Evolutionary conservation across 2,113 vertebrate species (phyloP), one percentile per base, ranked within the genome.

Genomic region (Isichthys henryi): DNA sequence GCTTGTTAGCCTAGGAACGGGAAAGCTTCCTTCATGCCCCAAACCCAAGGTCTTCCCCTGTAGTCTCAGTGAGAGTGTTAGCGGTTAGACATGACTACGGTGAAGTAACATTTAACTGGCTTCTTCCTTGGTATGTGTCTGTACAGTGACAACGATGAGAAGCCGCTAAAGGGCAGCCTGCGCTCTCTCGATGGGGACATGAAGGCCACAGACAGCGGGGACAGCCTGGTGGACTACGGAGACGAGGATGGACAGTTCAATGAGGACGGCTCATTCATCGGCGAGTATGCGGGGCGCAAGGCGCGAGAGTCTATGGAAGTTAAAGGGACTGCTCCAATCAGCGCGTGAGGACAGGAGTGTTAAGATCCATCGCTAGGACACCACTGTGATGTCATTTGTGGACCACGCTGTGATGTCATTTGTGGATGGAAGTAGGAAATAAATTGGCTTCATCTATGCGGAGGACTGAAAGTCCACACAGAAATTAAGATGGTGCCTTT

Each of bases 231-330:
- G 90, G 97, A 98, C 93, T 99, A 99, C 39, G 97, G 97, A 48
- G 98, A 97, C 0, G 97, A 98, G 92, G 98, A 99, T 0, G 96
- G 92, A 70, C 97, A 98, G 91, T 99, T 99, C 95, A 98, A 96
- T 53, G 98, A 99, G 95, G 98, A 99, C 13, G 98, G 98, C 70
- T 99, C 98, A 11, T 99, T 99, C 91, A 99, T 99, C 88, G 98
- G 98, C 3, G 98, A 98, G 93, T 99, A 99, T 1, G 94, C 96
- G 0, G 97, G 96, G 85, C 96, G 96, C 70, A 98, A 97, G 93
- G 97, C 98, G 90, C 97, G 97, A 93, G 95, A 90, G 89, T 97
- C 97, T 1, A 93, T 95, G 45, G 98, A 98, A 94, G 96, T 97
- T 95, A 99, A 96, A 92, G 97, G 95, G 90, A 96, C 95, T 77